A percentile compares a stretch with the other conserved stretches of the same genome.
Conservation (phyloP, 2,888 invertebrate genomes). For the Hydropsyche betteni region DNA sequence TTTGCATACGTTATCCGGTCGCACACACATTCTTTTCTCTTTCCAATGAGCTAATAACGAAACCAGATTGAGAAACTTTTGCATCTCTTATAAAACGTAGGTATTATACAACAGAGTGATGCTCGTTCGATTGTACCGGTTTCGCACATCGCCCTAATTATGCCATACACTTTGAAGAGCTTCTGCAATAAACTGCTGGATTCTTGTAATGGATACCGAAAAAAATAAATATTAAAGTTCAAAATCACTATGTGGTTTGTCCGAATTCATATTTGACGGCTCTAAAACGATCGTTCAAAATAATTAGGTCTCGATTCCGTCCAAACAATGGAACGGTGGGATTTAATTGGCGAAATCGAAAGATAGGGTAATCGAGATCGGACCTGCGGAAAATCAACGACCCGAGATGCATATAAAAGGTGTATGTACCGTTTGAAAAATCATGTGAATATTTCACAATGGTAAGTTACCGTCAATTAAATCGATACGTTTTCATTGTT, state of each 20-base stretch:
- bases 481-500: conserved; percentile 31
- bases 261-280: too few species aligned
- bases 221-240: too few species aligned
- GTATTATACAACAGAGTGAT: too few species aligned
- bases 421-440: background rate
- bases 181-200: too few species aligned
- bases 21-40: background rate
- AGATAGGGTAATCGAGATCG: conserved; percentile 38
- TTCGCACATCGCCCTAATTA: too few species aligned
- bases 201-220: too few species aligned
- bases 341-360: conserved; percentile 41
- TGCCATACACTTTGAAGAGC: too few species aligned
- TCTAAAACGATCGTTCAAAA: too few species aligned
- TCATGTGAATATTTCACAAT: conserved; percentile 19
- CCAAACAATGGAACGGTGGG: background rate
- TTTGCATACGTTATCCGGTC: conserved; percentile 24
- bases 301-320: too few species aligned
- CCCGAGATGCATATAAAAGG: background rate
- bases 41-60: conserved; percentile 20
- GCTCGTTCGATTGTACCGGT: too few species aligned
- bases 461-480: conserved; percentile 6
- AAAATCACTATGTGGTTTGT: too few species aligned
- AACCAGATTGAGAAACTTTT: conserved; percentile 17
- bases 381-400: conserved; percentile 45
- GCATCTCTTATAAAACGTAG: too few species aligned